These are phyloP conservation scores for Amazona ochrocephala DNA, from an alignment of 2,797 vertebrate genomes.

Conservation along the genomic window DNA sequence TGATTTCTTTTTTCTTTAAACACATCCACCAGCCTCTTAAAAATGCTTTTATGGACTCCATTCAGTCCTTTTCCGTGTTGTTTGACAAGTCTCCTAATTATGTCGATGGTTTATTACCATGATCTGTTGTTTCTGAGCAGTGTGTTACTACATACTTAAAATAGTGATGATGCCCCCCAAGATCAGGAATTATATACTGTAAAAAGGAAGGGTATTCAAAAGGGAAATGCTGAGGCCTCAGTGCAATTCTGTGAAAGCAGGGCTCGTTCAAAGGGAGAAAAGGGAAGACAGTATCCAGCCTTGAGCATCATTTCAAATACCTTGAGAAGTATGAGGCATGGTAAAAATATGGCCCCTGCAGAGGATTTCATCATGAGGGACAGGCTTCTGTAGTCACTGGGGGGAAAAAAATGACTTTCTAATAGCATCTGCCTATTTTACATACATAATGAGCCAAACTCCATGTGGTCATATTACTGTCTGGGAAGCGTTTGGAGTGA, in stretches of 20 bases:
- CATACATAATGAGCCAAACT: constrained; percentile 34
- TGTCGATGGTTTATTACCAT: neutral
- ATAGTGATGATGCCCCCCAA: neutral
- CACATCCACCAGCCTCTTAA: neutral
- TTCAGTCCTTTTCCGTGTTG: neutral
- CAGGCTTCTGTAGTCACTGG: neutral
- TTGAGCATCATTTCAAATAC: neutral
- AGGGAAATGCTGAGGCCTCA: neutral
- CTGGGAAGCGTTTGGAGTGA: neutral
- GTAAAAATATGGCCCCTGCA: constrained; percentile 9
- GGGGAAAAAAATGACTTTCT: constrained; percentile 40
- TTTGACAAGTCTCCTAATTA: neutral
- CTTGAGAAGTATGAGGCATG: neutral
- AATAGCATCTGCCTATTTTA: constrained; percentile 39
- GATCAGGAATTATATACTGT: neutral
- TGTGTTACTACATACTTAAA: neutral
- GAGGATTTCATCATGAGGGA: constrained; percentile 1
- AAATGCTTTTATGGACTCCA: neutral
- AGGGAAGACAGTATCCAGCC: neutral
- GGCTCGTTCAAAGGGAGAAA: neutral
- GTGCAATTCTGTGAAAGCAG: neutral
- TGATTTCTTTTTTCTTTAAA: neutral
- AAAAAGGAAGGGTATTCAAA: neutral
- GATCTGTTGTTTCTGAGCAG: neutral
- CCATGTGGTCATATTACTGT: neutral